Conservation (phyloP, 2,113 vertebrate genomes). For the Odocoileus virginianus region DNA sequence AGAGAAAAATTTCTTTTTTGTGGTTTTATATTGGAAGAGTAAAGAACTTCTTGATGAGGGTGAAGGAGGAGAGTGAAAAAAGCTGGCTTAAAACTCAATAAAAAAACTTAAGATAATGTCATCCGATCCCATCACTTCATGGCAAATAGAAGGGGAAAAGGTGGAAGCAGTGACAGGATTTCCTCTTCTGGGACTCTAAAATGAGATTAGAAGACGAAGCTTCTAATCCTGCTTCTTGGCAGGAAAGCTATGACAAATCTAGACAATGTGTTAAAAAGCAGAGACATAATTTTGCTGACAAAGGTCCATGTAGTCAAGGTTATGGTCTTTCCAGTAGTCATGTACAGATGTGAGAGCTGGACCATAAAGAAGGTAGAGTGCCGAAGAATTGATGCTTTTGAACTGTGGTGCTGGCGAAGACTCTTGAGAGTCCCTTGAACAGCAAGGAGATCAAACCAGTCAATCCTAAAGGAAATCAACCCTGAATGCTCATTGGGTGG, state of each 20-base stretch:
- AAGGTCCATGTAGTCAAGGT: not conserved
- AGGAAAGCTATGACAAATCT: not conserved
- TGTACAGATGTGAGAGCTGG: not conserved
- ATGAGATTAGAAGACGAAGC: not conserved
- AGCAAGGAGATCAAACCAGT: not conserved
- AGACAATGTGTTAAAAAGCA: not conserved
- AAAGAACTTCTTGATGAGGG: not conserved
- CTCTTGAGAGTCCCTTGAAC: not conserved
- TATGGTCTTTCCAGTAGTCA: not conserved
- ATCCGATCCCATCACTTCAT: not conserved
- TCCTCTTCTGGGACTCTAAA: not conserved
- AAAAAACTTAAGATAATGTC: not conserved
- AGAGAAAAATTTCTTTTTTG: not conserved
- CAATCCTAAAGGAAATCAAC: not conserved
- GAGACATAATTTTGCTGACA: not conserved
- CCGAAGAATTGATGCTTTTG: not conserved
- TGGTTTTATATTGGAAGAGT: not conserved
- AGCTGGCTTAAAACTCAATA: not conserved
- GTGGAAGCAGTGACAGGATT: not conserved
- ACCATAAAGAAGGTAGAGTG: not conserved
- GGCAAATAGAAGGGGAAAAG: not conserved
- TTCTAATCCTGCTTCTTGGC: not conserved
- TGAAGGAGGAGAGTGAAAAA: not conserved
- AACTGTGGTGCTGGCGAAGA: not conserved
- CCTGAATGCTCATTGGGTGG: not conserved